Conservation (phyloP, 2,113 vertebrate species). For the Strix uralensis region DNA sequence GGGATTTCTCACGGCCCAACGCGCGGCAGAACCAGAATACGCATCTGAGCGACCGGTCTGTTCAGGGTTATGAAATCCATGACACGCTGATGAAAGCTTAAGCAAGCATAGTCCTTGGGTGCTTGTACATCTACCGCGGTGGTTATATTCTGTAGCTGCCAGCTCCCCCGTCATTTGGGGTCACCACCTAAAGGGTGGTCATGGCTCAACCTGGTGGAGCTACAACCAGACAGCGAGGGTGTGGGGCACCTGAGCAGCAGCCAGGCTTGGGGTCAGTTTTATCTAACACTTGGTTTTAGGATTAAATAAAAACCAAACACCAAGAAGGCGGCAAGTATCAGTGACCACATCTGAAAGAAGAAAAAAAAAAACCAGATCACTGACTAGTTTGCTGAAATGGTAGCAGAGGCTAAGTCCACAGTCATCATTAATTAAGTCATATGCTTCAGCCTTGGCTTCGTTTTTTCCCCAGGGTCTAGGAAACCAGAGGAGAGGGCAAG, state of each 20-base stretch:
- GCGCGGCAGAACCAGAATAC: accelerated
- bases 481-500: slow-evolving; percentile 65
- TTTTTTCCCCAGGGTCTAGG: slow-evolving; percentile 45
- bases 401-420: slow-evolving; percentile 65
- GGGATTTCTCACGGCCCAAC: not conserved
- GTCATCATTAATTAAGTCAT: slow-evolving; percentile 69
- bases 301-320: not conserved
- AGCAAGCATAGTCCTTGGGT: not conserved
- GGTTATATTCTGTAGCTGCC: not conserved
- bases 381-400: slow-evolving; percentile 37
- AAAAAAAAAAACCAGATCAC: not conserved
- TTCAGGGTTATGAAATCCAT: not conserved
- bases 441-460: slow-evolving; percentile 43
- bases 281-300: not conserved
- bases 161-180: not conserved
- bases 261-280: not conserved
- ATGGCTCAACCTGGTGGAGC: accelerated
- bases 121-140: accelerated
- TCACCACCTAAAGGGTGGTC: not conserved
- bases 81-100: not conserved
- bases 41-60: accelerated
- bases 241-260: not conserved
- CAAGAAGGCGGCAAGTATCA: not conserved
- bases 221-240: accelerated
- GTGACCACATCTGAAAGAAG: slow-evolving; percentile 4